phyloP scores from a whole-genome alignment of 1,140 invertebrate genomes.

The Eulimnadia texana region DNA sequence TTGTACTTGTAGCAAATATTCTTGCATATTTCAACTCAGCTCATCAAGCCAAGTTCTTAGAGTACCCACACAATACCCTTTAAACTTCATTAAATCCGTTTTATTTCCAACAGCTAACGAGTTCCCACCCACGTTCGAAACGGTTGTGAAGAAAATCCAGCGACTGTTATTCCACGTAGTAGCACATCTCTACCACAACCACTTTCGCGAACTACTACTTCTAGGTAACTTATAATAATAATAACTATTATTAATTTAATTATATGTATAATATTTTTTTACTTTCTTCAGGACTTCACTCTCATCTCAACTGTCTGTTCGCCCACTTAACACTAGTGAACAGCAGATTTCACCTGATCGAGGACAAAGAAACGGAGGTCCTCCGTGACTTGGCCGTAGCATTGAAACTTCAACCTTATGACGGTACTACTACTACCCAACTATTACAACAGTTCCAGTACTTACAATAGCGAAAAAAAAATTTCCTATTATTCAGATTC shows the following conservation, averaged over 20 bases:
- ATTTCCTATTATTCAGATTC: not conserved
- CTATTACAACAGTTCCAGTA: not conserved
- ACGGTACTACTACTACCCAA: slow-evolving; percentile 1
- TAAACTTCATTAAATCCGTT: too few species aligned
- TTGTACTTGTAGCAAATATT: too few species aligned
- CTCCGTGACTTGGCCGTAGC: slow-evolving; percentile 46
- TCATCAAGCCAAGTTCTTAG: too few species aligned
- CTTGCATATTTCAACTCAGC: too few species aligned
- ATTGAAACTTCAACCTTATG: slow-evolving; percentile 25
- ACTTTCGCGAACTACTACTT: slow-evolving; percentile 86
- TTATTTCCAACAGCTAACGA: slow-evolving; percentile 63
- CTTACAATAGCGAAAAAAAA: not conserved
- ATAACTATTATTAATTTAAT: too few species aligned
- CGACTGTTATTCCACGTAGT: slow-evolving; percentile 92
- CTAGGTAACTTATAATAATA: slow-evolving; percentile 38
- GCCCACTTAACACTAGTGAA: slow-evolving; percentile 82
- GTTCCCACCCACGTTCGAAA: slow-evolving; percentile 87
- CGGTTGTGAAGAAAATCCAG: slow-evolving; percentile 88
- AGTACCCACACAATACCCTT: too few species aligned
- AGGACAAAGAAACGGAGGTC: slow-evolving; percentile 89
- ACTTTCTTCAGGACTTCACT: slow-evolving; percentile 1
- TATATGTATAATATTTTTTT: not conserved
- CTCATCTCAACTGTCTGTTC: slow-evolving; percentile 63
- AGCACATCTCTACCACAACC: slow-evolving; percentile 93
- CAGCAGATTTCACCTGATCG: slow-evolving; percentile 74